Evolutionary conservation across 1,140 invertebrate species (phyloP), one percentile per base, ranked within the genome.

Genomic region (Drosophila ercepeae): DNA sequence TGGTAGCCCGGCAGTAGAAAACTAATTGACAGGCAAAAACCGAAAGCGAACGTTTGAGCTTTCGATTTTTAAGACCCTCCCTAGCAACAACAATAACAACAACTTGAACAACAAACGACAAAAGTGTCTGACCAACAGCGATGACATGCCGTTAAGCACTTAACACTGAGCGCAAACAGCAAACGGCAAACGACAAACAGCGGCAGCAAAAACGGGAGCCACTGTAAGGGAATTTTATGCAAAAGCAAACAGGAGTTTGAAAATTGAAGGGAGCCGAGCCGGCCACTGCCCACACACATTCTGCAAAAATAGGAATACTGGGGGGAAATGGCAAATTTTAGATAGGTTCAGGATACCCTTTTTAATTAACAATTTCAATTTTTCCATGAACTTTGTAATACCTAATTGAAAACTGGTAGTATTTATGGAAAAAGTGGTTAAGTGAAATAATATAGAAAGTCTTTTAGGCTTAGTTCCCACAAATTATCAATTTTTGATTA

Each of bases 111-210:
- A 16, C 36, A 39, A 39, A 39, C 36, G 14, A 39, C 36, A 39
- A 39, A 13, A 32, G 46, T 49, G 68, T 53, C 57, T 78, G 78
- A 68, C 78, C 78, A 82, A 23, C 57, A 59, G 58, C 48, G 70
- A 52, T 78, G 78, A 84, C 79, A 84, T 71, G 51, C 64, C 64
- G 75, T 84, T 84, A 83, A 82, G 78, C 73, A 78, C 70, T 84
- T 82, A 84, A 82, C 79, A 78, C 78, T 64, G 70, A 64, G 55
- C 59, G 70, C 78, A 82, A 82, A 82, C 69, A 84, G 59, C 54
- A 67, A 63, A 42, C 36, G 45, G 21, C 78, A 82, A 82, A 82
- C 69, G 78, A 55, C 54, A 67, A 63, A 42, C 36, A 39, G 21
- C 58, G 25, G n/a, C n/a, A 32, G 11, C 36, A 46, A 48, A 27